Evolutionary conservation across 2,888 invertebrate species (phyloP).

Genomic region (Prosopocoilus inquinatus): DNA sequence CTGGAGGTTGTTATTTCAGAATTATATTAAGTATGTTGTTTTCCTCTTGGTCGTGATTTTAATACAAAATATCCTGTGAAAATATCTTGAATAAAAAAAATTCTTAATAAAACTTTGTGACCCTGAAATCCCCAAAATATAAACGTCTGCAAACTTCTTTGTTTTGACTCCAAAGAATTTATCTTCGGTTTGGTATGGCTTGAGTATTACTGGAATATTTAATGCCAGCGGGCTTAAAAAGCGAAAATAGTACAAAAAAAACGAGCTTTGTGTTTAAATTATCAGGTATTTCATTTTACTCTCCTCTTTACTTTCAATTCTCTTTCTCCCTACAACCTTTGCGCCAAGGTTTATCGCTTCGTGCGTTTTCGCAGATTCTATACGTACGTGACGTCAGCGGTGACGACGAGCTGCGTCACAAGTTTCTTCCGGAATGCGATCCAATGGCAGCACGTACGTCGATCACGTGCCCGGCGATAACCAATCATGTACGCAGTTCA

Average conservation of each 20-base stretch:
- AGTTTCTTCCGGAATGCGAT: constrained; percentile 45
- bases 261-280: too few relatives aligned
- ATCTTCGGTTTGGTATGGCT: too few relatives aligned
- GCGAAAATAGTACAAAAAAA: too few relatives aligned
- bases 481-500: constrained; percentile 50
- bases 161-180: not conserved
- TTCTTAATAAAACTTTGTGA: constrained; percentile 16
- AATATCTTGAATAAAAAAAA: too few relatives aligned
- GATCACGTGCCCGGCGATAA: constrained; percentile 52
- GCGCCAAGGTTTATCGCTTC: constrained; percentile 5
- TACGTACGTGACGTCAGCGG: constrained; percentile 42
- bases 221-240: too few relatives aligned
- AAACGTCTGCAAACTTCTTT: constrained; percentile 16
- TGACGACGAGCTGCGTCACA: constrained; percentile 50
- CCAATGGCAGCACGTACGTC: constrained; percentile 46
- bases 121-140: constrained; percentile 15
- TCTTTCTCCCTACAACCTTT: constrained; percentile 12
- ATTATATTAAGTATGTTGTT: too few relatives aligned
- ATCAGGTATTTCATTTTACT: constrained; percentile 7
- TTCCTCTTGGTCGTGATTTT: too few relatives aligned
- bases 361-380: constrained; percentile 11
- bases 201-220: too few relatives aligned
- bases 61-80: too few relatives aligned
- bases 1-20: too few relatives aligned
- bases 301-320: constrained; percentile 9